Evolutionary conservation across 2,113 vertebrate species (phyloP).

Genomic region (Leucopsar rothschildi): DNA sequence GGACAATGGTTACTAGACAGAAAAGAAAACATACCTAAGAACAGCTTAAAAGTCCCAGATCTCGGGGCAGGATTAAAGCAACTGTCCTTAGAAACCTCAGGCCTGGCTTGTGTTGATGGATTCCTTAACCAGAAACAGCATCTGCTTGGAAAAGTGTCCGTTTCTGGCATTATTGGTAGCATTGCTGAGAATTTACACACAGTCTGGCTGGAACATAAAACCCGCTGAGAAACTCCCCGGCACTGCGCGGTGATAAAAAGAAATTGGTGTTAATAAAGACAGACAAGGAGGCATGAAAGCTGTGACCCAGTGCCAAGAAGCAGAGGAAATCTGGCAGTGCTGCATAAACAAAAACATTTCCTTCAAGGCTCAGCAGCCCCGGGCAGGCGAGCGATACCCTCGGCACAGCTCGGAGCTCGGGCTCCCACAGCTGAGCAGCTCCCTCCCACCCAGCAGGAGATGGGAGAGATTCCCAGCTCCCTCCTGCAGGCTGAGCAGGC

Average conservation of each 20-base stretch:
- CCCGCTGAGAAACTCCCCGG: slow-evolving; percentile 42
- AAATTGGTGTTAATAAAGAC: slow-evolving; percentile 51
- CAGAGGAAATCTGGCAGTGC: slow-evolving; percentile 67
- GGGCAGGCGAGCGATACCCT: not conserved
- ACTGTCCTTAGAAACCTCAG: slow-evolving; percentile 18
- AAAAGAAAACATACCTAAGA: not conserved
- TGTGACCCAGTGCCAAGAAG: slow-evolving; percentile 53
- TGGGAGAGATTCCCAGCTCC: not conserved
- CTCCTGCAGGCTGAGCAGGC: not conserved
- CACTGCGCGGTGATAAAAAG: slow-evolving; percentile 37
- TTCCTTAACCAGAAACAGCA: slow-evolving; percentile 61
- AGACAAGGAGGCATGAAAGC: slow-evolving; percentile 28
- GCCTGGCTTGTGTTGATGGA: slow-evolving; percentile 47
- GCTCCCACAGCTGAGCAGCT: not conserved
- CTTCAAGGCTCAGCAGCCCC: slow-evolving; percentile 33
- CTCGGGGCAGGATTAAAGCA: slow-evolving; percentile 12
- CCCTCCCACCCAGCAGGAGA: not conserved
- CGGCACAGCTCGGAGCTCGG: not conserved
- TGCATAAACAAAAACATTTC: slow-evolving; percentile 73
- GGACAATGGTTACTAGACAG: not conserved
- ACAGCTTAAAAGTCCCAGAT: not conserved
- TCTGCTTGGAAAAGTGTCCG: slow-evolving; percentile 26
- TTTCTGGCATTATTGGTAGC: slow-evolving; percentile 46
- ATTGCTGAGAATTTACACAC: slow-evolving; percentile 49
- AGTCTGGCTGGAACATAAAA: slow-evolving; percentile 58